phyloP scores from a whole-genome alignment of 2,113 vertebrate species.

The Mionectes macconnelli region DNA sequence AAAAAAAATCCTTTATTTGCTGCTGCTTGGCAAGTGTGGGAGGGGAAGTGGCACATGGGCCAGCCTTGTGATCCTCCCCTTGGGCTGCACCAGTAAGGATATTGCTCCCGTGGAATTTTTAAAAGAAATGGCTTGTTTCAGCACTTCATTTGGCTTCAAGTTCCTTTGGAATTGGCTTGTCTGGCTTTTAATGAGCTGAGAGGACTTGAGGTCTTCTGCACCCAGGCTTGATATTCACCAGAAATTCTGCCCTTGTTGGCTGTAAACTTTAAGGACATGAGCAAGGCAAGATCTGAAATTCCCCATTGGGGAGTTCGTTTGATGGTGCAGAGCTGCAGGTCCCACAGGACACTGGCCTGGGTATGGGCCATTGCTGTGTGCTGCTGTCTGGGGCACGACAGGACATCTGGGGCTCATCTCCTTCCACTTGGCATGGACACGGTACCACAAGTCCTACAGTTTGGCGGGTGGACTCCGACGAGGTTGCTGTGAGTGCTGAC shows the following conservation, averaged over 20 bases:
- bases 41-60: neutral
- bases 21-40: neutral
- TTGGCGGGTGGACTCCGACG: neutral
- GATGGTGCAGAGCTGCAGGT: neutral
- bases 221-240: neutral
- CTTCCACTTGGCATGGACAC: rapidly evolving
- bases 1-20: neutral
- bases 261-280: rapidly evolving
- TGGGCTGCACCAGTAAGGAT: neutral
- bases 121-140: neutral
- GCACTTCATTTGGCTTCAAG: constrained; percentile 35
- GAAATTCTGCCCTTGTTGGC: neutral
- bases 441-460: neutral
- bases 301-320: neutral
- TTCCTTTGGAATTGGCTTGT: neutral
- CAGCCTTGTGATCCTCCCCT: neutral
- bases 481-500: neutral
- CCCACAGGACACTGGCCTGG: rapidly evolving
- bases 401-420: neutral
- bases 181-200: constrained; percentile 27
- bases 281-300: neutral
- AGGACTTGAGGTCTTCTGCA: constrained; percentile 10
- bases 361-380: neutral
- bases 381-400: neutral
- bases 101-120: neutral